Evolutionary conservation across 2,113 vertebrate species (phyloP).

Genomic region (Chrysochloris asiatica): DNA sequence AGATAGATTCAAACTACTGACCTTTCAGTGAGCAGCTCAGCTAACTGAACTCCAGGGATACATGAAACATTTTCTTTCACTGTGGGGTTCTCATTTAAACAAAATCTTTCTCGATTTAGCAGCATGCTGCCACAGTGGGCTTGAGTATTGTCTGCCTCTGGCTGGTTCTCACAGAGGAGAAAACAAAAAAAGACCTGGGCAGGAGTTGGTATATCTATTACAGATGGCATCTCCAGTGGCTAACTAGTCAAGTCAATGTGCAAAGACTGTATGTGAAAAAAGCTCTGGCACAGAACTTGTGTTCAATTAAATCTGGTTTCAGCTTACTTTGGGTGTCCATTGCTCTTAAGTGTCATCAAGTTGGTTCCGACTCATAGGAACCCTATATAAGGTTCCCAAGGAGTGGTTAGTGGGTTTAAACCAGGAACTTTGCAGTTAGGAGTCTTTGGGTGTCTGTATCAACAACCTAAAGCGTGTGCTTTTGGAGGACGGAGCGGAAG

Average conservation of each 20-base stretch:
- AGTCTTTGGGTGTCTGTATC: too few relatives aligned
- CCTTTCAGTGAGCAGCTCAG: too few relatives aligned
- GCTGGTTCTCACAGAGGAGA: constrained; percentile 44
- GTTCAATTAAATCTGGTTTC: not conserved
- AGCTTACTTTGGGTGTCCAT: constrained; percentile 41
- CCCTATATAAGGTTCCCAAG: too few relatives aligned
- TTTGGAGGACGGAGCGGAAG: too few relatives aligned
- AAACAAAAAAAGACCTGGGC: not conserved
- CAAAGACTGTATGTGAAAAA: not conserved
- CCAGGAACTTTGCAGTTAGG: too few relatives aligned
- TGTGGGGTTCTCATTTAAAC: constrained; percentile 74
- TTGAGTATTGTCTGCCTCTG: constrained; percentile 51
- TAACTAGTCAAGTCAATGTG: not conserved
- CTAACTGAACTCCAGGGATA: too few relatives aligned
- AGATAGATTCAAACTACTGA: too few relatives aligned
- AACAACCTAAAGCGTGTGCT: too few relatives aligned
- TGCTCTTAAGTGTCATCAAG: too few relatives aligned
- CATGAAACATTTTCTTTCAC: constrained; percentile 78
- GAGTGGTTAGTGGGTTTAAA: too few relatives aligned
- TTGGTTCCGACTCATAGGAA: too few relatives aligned
- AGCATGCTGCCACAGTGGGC: not conserved
- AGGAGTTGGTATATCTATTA: not conserved
- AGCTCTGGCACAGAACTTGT: not conserved
- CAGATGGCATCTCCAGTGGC: fast-evolving
- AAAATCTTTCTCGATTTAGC: constrained; percentile 76